Conservation (phyloP, 2,797 vertebrate species). For the Neoniphon sammara region DNA sequence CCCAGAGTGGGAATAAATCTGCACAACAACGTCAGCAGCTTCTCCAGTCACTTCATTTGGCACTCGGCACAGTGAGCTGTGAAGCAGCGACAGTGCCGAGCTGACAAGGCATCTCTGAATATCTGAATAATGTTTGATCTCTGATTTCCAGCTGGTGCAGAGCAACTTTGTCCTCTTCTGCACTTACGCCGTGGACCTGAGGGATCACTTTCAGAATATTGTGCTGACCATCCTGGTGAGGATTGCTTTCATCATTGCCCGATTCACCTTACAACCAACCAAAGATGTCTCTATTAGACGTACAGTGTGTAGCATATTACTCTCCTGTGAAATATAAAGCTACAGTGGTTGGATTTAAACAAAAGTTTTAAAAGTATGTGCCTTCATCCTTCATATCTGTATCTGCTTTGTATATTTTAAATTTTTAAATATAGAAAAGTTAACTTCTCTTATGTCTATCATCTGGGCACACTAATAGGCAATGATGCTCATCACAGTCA, state of each 20-base stretch:
- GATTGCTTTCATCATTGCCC: conserved; percentile 8
- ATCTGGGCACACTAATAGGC: not conserved
- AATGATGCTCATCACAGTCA: not conserved
- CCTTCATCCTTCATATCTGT: too few relatives aligned
- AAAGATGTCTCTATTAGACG: not conserved
- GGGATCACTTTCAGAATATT: conserved; percentile 92
- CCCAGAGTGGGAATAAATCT: conserved; percentile 52
- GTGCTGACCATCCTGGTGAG: conserved; percentile 96
- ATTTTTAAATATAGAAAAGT: too few relatives aligned
- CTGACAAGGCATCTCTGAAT: conserved; percentile 34
- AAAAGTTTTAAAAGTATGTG: too few relatives aligned
- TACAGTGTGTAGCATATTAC: not conserved
- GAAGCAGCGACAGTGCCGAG: conserved; percentile 54
- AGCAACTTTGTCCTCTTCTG: conserved; percentile 98
- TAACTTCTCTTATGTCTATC: too few relatives aligned
- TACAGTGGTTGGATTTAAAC: not conserved
- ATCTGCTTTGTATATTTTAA: too few relatives aligned
- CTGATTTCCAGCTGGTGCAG: conserved; percentile 89
- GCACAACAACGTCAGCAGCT: conserved; percentile 67
- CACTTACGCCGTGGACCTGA: conserved; percentile 89
- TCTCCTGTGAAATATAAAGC: not conserved
- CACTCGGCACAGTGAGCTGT: conserved; percentile 29
- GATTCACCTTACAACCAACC: not conserved
- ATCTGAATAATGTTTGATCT: conserved; percentile 58
- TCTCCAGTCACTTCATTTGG: conserved; percentile 50